Base-by-base conservation (phyloP, 1,140 invertebrate species). In the Gonioctena quinquepunctata region DNA sequence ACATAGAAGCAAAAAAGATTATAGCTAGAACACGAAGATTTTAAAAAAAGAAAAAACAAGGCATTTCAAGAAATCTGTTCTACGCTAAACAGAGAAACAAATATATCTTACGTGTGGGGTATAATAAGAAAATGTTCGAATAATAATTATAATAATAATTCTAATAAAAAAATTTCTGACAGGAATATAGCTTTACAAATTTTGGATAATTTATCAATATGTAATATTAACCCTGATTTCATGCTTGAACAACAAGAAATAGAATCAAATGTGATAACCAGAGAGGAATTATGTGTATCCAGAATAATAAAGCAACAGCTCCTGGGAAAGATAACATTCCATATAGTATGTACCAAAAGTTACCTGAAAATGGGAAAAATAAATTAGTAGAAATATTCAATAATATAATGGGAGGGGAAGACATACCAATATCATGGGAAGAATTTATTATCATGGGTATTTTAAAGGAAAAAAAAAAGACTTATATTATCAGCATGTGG, bases 11-110 rank as follows among this genome's bases (percentile, higher is more conserved):
- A 19, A n/a, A 64, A 64, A 48, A 48, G 23, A 18, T 22, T 11
- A 28, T 22, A 8, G 48, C 62, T 19, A 3, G 22, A 8, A 21
- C 21, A 4, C 11, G 23, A 48, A 13, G 62, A n/a, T n/a, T n/a
- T n/a, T 22, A 64, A 48, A 22, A n/a, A 18, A 64, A 42, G 42
- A 64, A 64, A 50, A 28, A 64, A 22, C 26, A 64, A 23, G n/a
- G n/a, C n/a, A n/a, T n/a, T n/a, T 64, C n/a, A 42, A 1, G n/a
- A 11, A 4, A 3, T 48, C 22, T 19, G 42, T 2, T 7, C 16
- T 8, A 54, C 50, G 8, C 18, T 54, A 5, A 54, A 54, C 7
- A 11, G 19, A 1, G 21, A 54, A 16, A 5, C 19, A 2, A 22
- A 54, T 18, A 8, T 54, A 1, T 8, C 4, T 4, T 54, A 54